Conservation (phyloP, 2,113 vertebrate genomes). For the Tenrec ecaudatus region DNA sequence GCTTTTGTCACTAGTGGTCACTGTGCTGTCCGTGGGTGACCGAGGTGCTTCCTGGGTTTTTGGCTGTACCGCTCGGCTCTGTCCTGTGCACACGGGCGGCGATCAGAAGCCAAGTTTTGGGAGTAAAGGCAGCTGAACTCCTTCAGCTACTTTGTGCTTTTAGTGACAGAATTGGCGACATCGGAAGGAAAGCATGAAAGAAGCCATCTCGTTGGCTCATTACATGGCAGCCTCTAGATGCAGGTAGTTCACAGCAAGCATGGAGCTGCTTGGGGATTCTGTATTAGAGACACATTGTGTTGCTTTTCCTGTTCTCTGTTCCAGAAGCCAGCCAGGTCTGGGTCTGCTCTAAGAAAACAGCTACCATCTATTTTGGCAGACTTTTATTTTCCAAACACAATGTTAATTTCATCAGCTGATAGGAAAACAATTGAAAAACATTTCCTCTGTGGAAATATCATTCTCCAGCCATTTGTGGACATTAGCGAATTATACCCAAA, state of each 20-base stretch:
- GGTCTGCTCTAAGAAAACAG: constrained; percentile 4
- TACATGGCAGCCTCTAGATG: background rate
- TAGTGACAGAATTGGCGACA: background rate
- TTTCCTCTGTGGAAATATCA: constrained; percentile 69
- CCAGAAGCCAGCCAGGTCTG: constrained; percentile 29
- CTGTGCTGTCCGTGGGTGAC: constrained; percentile 6
- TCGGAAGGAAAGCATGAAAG: constrained; percentile 5
- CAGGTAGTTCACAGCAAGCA: background rate
- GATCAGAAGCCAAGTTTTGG: constrained; percentile 10
- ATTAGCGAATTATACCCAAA: constrained; percentile 13
- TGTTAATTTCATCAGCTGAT: constrained; percentile 18
- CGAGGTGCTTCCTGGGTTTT: background rate
- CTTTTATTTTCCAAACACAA: constrained; percentile 48
- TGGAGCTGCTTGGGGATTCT: constrained; percentile 33
- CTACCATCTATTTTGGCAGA: constrained; percentile 23
- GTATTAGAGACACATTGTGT: background rate
- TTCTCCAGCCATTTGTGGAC: constrained; percentile 44
- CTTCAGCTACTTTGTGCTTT: background rate
- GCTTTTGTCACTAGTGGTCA: background rate
- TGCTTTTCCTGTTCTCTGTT: constrained; percentile 60
- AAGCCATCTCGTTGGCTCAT: background rate
- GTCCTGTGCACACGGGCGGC: too few species aligned
- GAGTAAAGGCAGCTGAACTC: background rate
- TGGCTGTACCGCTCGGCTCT: too few species aligned
- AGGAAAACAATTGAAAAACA: constrained; percentile 49